Conservation (phyloP, 2,797 vertebrate species). For the Phrynocephalus vlangalii region DNA sequence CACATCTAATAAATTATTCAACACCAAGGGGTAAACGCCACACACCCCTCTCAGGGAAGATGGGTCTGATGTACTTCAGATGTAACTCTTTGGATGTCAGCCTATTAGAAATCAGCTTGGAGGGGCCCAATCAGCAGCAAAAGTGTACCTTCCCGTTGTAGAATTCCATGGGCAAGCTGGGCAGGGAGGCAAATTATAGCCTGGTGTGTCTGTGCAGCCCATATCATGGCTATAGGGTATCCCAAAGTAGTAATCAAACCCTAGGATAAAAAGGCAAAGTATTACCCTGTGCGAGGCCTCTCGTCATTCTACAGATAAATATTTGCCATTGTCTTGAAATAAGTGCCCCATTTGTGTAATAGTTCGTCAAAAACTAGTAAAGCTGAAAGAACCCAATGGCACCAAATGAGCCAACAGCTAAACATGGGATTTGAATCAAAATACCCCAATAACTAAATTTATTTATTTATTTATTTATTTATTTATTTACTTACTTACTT, state of each 20-base stretch:
- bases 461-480: too few species aligned
- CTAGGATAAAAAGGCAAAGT: constrained; percentile 67
- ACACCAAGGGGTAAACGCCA: too few species aligned
- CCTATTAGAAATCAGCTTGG: neutral
- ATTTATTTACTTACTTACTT: too few species aligned
- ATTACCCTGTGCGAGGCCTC: rapidly evolving
- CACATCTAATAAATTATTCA: too few species aligned
- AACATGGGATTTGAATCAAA: neutral
- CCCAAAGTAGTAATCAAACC: constrained; percentile 93
- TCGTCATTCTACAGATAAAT: rapidly evolving
- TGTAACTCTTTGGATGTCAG: neutral
- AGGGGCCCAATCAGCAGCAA: too few species aligned
- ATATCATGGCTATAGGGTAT: constrained; percentile 98
- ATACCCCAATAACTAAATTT: too few species aligned
- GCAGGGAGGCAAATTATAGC: constrained; percentile 87
- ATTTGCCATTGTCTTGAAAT: too few species aligned
- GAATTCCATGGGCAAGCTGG: constrained; percentile 77
- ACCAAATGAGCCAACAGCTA: neutral
- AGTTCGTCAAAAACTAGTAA: neutral
- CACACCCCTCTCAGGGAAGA: too few species aligned
- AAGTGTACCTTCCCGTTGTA: constrained; percentile 71
- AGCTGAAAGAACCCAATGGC: neutral
- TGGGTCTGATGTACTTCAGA: too few species aligned
- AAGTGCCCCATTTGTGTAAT: neutral
- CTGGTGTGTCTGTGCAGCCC: constrained; percentile 92